Evolutionary conservation across 2,113 vertebrate species (phyloP), one percentile per base, ranked within the genome.

Genomic region (Chaetops frenatus): DNA sequence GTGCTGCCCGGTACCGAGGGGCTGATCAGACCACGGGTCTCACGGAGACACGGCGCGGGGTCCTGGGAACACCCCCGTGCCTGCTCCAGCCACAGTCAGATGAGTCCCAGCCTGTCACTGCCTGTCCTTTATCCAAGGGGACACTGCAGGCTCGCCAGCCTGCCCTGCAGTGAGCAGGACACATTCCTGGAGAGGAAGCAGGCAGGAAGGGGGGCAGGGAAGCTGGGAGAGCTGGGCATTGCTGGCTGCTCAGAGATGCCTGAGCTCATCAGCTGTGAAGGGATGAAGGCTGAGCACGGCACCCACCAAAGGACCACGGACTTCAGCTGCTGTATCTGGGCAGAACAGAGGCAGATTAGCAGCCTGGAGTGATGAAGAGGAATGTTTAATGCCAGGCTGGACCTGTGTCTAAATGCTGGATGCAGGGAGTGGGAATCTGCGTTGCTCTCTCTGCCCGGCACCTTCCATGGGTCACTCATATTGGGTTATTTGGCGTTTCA

Each of bases 101-200:
- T 0, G 25, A 76, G 54, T 38, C 7, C 62, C 82, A 87, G 91
- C 19, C 45, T 91, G 81, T 54, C 87, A 22, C 66, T 3, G 66
- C 3, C 29, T 62, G 91, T 78, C 94, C 95, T 93, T 89, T 38
- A 25, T 24, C 28, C 16, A 18, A 90, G 92, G 95, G 94, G 93
- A 96, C 91, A 88, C 96, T 83, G 93, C 90, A 70, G 94, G 48
- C 38, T 57, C 4, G n/a, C 57, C 20, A 61, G 86, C 35, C 88
- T 81, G 92, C 67, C 92, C 94, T 94, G 92, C 90, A 85, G 92
- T 5, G 76, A 85, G 10, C 88, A 38, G 38, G 36, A 31, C 15
- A 3, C 10, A 0, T 16, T 58, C 17, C 80, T 74, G 8, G 2
- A 8, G 73, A 77, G 82, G 69, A 24, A 65, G 85, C 91, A 84